Base-by-base conservation (phyloP, 2,888 invertebrate species). In the Machimus atricapillus region DNA sequence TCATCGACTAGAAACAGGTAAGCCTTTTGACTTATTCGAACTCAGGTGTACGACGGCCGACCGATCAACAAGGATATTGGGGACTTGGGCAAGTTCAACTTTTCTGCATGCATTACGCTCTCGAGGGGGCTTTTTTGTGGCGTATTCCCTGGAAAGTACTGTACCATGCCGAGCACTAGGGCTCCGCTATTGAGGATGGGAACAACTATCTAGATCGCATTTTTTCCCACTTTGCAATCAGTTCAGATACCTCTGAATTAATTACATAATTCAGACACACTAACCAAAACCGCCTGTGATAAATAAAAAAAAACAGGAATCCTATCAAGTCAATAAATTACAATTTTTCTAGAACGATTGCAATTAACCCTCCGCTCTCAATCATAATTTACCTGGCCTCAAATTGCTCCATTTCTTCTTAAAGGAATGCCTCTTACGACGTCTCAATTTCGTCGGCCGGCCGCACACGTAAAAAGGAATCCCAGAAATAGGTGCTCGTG, bases 1-100 rank as follows among this genome's bases (percentile, higher is more conserved):
- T 83, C 66, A 83, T 73, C 83, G 43, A 73, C 73, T 83, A 83
- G 37, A 83, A 83, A 73, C 66, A 73, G 83, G 40, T 73, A 73
- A 37, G 40, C 19, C 81, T 34, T 56, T 56, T 56, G 34, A 52
- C 31, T 46, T 46, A 79, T 37, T 19, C 14, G 43, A 46, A 66
- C 73, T 52, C 73, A 73, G 23, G 27, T 43, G 43, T 46, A 34
- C 40, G 43, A 46, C 23, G 31, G 12, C 27, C 16, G 85, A 85
- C 27, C 16, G 85, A 85, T 74, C 43, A 46, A 85, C 16, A 86
- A 86, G 86, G 86, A 86, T 56, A 86, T 78, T 86, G 78, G 66
- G 66, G 79, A 58, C 56, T 78, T 37, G 23, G 40, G 23, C 86
- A 86, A 73, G 86, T 86, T 86, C 78, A 86, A 66, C 78, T 78